Percentiles rank a stretch among this genome's conserved stretches.
Evolutionary conservation across 2,888 invertebrate genomes (phyloP).

Genomic region (Adela reaumurella): DNA sequence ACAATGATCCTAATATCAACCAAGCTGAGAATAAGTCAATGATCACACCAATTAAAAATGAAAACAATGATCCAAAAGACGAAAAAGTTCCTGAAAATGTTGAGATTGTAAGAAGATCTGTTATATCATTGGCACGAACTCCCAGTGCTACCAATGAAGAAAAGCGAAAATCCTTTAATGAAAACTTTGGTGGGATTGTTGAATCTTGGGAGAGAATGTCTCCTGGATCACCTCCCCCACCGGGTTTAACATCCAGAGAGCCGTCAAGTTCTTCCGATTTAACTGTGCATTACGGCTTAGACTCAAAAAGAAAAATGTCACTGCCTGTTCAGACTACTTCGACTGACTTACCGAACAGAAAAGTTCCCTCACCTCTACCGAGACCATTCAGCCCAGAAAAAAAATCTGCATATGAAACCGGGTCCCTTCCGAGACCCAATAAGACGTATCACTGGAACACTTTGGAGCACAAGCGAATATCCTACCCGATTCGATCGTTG

Average conservation of each 20-base stretch:
- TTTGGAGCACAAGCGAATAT: conserved; percentile 43
- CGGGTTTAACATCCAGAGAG: not conserved
- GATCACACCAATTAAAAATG: conserved; percentile 1
- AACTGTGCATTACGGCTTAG: no score
- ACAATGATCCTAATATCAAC: no score
- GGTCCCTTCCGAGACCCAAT: conserved; percentile 30
- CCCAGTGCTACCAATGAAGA: conserved; percentile 31
- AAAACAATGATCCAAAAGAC: conserved; percentile 14
- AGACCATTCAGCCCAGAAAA: not conserved
- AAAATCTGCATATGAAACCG: conserved; percentile 16
- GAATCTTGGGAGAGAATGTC: not conserved
- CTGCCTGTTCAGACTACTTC: conserved; percentile 27
- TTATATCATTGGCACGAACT: conserved; percentile 35
- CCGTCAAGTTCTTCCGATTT: not conserved
- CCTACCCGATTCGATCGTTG: conserved; percentile 40
- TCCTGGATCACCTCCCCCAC: not conserved
- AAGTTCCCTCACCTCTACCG: not conserved
- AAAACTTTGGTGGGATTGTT: not conserved
- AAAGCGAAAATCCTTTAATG: not conserved
- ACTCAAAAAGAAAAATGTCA: conserved; percentile 24
- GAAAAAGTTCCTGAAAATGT: conserved; percentile 17
- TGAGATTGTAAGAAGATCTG: conserved; percentile 29
- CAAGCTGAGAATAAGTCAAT: conserved; percentile 2
- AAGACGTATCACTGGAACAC: conserved; percentile 45
- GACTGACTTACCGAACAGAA: conserved; percentile 16